Evolutionary conservation across 2,888 invertebrate species (phyloP), one percentile per base, ranked within the genome.

Genomic region (Drosophila cracens): DNA sequence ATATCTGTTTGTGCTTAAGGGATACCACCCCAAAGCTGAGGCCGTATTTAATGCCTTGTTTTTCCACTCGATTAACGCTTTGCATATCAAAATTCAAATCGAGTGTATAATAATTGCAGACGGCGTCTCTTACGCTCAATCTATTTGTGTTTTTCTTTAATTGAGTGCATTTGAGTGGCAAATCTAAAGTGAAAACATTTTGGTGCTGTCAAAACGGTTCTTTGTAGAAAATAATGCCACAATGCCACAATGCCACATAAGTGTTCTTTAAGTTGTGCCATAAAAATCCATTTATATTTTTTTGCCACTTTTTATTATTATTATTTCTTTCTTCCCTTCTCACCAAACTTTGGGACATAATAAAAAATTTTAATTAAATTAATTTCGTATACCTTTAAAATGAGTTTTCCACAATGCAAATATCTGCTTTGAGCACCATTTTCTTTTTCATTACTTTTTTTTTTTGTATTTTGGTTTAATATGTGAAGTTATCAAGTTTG

Each of bases 31-130:
- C 29, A 63, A 31, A 4, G 25, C 51, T 13, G 36, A 49, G 31
- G 53, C 59, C 21, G 4, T 2, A 21, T 34, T 5, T 1, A 25
- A 40, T 53, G 31, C 33, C 54, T 33, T 43, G n/a, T 27, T 43
- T 48, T 63, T 75, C 21, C 76, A 34, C 60, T 69, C 53, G 43
- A 75, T 75, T 68, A 31, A 18, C 18, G 56, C 40, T 13, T 18
- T 10, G 40, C 3, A 34, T 27, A 40, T 63, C 36, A 31, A 64
- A 36, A 16, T 58, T 33, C 36, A 46, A 77, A 71, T 78, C 29
- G 57, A 72, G 63, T 64, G 61, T 51, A 65, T 48, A 46, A 48
- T 48, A 70, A 70, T 71, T 57, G 56, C 16, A 57, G 52, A 21
- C 36, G 5, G 25, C 33, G 48, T 38, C 25, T 49, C 49, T 33